Evolutionary conservation across 2,797 vertebrate species (phyloP).

Genomic region (Pitangus sulphuratus): DNA sequence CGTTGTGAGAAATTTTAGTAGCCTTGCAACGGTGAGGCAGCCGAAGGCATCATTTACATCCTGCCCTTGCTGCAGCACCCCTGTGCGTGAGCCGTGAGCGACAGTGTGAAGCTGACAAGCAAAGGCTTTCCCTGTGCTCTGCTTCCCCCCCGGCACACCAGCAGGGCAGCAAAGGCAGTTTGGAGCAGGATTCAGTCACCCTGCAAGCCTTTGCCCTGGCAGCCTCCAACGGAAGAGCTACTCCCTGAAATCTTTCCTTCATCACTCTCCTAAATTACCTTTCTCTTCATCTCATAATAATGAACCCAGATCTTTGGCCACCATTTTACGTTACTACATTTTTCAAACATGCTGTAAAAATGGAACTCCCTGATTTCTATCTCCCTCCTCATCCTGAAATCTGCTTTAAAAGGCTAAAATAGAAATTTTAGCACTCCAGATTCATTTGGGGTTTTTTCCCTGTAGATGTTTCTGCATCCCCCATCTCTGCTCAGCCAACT

Average conservation of each 20-base stretch:
- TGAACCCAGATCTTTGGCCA: not conserved
- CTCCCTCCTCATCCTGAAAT: not conserved
- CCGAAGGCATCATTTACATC: not conserved
- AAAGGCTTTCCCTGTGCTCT: not conserved
- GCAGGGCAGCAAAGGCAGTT: not conserved
- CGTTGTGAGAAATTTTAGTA: not conserved
- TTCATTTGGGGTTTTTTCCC: not conserved
- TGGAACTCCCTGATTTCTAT: not conserved
- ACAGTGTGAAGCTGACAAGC: fast-evolving
- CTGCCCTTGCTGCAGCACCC: not conserved
- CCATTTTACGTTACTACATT: not conserved
- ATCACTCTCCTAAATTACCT: not conserved
- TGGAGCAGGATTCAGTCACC: not conserved
- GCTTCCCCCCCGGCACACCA: fast-evolving
- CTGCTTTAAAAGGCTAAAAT: not conserved
- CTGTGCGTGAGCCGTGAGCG: fast-evolving
- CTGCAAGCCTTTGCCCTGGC: not conserved
- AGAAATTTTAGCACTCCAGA: not conserved
- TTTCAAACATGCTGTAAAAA: not conserved
- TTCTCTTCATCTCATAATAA: not conserved
- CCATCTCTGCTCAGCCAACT: not conserved
- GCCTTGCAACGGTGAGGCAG: not conserved
- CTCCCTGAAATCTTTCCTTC: conserved; percentile 4
- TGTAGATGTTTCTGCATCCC: not conserved
- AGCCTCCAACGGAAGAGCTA: not conserved